Conservation (phyloP, 2,888 invertebrate genomes). For the Stomorhina lunata region DNA sequence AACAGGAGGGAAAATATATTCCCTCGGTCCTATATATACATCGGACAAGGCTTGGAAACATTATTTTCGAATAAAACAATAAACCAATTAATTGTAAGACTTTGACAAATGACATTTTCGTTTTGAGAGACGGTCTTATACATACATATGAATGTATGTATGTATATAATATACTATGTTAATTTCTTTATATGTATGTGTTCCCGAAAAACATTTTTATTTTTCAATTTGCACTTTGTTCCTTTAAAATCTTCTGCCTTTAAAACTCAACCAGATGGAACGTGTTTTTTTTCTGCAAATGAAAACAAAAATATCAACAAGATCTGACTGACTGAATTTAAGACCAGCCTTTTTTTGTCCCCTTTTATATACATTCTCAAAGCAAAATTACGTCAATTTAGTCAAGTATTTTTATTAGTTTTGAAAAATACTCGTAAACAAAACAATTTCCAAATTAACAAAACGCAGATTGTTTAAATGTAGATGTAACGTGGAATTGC, state of each 20-base stretch:
- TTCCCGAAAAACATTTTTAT: constrained; percentile 9
- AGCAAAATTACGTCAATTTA: background rate
- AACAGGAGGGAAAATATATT: no score
- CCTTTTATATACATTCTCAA: background rate
- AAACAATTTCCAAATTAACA: no score
- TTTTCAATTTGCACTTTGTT: background rate
- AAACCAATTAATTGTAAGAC: no score
- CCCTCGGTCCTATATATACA: no score
- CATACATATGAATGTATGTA: background rate
- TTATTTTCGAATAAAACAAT: no score
- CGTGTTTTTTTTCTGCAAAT: constrained; percentile 37
- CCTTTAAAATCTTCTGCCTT: no score
- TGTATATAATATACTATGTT: no score
- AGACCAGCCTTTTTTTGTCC: background rate
- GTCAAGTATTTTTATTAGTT: background rate
- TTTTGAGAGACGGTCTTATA: background rate
- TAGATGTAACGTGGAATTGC: no score
- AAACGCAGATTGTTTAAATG: no score
- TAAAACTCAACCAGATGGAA: constrained; percentile 50
- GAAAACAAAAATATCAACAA: constrained; percentile 16
- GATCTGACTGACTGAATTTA: background rate
- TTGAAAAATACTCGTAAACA: background rate
- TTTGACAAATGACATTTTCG: no score
- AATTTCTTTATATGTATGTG: background rate
- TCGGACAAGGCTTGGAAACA: no score